Evolutionary conservation across 2,113 vertebrate species (phyloP).

Genomic region (Daboia siamensis): DNA sequence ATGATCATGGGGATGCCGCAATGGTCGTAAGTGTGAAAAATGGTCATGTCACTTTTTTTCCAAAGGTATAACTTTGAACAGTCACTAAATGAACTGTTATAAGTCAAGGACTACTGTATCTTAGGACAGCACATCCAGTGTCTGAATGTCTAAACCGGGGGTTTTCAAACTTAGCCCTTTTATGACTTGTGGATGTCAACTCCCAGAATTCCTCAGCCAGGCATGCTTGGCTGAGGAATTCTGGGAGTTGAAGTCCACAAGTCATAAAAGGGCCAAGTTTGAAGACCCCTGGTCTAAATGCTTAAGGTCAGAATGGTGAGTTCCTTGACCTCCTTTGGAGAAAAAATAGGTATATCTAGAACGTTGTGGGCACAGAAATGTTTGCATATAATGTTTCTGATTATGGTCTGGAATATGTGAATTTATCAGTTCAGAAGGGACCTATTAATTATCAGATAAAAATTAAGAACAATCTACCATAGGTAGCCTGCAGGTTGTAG

Average conservation of each 20-base stretch:
- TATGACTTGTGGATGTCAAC: no score
- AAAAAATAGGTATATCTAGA: neutral
- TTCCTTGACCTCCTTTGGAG: neutral
- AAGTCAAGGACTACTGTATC: neutral
- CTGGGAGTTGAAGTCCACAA: no score
- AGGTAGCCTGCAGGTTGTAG: neutral
- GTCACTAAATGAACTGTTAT: conserved; percentile 5
- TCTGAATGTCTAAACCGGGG: neutral
- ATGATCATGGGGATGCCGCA: no score
- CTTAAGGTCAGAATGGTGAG: neutral
- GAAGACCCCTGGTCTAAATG: neutral
- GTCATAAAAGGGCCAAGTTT: no score
- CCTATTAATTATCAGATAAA: neutral
- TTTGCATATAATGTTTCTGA: neutral
- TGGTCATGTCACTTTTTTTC: no score
- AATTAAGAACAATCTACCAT: neutral
- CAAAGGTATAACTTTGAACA: no score
- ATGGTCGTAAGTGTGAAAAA: no score
- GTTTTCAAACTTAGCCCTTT: no score
- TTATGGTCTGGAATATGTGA: neutral
- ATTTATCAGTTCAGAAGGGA: neutral
- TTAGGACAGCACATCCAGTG: neutral
- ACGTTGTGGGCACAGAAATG: neutral
- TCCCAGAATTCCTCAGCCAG: no score
- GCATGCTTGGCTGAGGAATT: no score